Evolutionary conservation across 2,888 invertebrate species (phyloP).

Genomic region (Callosobruchus maculatus): DNA sequence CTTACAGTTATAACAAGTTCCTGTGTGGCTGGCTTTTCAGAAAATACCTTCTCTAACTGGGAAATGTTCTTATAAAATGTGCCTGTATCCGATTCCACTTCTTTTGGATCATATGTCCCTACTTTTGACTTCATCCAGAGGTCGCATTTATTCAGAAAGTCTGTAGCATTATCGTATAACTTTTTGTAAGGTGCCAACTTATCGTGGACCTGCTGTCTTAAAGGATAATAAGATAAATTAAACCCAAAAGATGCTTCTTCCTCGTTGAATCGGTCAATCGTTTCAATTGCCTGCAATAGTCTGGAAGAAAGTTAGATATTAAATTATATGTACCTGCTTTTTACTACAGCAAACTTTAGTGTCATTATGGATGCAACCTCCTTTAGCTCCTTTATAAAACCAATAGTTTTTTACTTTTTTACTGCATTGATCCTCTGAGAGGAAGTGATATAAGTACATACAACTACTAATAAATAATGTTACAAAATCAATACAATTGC

Average conservation of each 20-base stretch:
- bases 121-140: conserved; percentile 84
- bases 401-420: no score
- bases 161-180: conserved; percentile 83
- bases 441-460: no score
- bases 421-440: no score
- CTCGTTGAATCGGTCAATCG: conserved; percentile 84
- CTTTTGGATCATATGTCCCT: conserved; percentile 82
- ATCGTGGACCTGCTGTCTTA: conserved; percentile 74
- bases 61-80: conserved; percentile 70
- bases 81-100: conserved; percentile 76
- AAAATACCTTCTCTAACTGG: conserved; percentile 84
- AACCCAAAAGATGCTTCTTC: conserved; percentile 88
- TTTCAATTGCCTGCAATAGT: conserved; percentile 68
- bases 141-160: conserved; percentile 78
- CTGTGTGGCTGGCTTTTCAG: conserved; percentile 69
- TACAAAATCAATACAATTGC: no score
- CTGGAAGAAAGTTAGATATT: conserved; percentile 37
- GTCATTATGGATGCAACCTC: no score
- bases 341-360: background rate
- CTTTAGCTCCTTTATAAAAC: no score
- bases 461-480: no score
- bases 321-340: background rate
- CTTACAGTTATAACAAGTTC: conserved; percentile 64
- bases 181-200: conserved; percentile 80
- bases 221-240: conserved; percentile 77